These are phyloP conservation scores for Philaenus spumarius DNA, from an alignment of 1,140 invertebrate species.

Conservation along the genomic window DNA sequence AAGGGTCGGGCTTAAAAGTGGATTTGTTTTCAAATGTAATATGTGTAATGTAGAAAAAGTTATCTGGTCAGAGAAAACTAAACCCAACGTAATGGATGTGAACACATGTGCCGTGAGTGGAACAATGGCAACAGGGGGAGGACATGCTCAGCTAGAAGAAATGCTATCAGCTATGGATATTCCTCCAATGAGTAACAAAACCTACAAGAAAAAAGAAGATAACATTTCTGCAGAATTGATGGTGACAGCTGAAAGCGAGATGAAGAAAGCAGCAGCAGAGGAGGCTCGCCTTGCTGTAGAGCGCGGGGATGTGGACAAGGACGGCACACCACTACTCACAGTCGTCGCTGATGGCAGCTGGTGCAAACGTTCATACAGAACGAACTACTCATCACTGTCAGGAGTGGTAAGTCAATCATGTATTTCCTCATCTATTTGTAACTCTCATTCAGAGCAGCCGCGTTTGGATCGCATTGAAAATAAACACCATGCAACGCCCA, in stretches of 20 bases:
- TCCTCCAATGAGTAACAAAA: slow-evolving; percentile 27
- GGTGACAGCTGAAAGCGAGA: slow-evolving; percentile 26
- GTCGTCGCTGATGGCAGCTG: too few relatives aligned
- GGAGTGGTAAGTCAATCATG: slow-evolving; percentile 28
- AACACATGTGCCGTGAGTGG: slow-evolving; percentile 28
- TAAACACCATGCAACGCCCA: too few relatives aligned
- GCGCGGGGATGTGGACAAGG: too few relatives aligned
- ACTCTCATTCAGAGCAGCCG: too few relatives aligned
- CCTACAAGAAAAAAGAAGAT: slow-evolving; percentile 24
- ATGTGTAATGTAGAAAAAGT: slow-evolving; percentile 18
- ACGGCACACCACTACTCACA: slow-evolving; percentile 36
- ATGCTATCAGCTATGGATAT: slow-evolving; percentile 30
- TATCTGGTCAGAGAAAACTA: slow-evolving; percentile 23
- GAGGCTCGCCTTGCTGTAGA: slow-evolving; percentile 35
- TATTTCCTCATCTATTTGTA: too few relatives aligned
- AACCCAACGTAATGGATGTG: slow-evolving; percentile 17
- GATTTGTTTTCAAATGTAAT: slow-evolving; percentile 25
- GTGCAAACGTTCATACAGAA: too few relatives aligned
- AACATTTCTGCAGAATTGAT: slow-evolving; percentile 19
- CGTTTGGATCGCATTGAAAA: too few relatives aligned
- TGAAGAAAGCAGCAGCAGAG: slow-evolving; percentile 33
- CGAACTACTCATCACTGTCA: slow-evolving; percentile 34
- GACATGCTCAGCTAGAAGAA: slow-evolving; percentile 31
- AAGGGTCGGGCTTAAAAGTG: slow-evolving; percentile 15
- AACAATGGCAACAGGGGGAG: slow-evolving; percentile 28